phyloP scores from a whole-genome alignment of 2,888 invertebrate genomes.

The Lepidochrysops patricia region DNA sequence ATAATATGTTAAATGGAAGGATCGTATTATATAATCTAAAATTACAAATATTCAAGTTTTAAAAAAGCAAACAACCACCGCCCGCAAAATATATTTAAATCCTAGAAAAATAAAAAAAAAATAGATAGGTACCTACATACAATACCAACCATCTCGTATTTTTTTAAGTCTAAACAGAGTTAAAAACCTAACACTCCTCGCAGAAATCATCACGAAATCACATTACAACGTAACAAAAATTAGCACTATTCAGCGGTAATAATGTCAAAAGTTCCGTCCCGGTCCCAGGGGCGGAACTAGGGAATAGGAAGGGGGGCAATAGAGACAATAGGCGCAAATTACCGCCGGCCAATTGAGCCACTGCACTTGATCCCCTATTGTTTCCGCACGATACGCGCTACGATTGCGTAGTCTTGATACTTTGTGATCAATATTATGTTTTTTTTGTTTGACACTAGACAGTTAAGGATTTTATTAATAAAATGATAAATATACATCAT shows the following conservation, averaged over 20 bases:
- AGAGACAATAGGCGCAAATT: constrained; percentile 69
- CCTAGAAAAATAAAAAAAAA: no score
- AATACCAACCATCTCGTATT: no score
- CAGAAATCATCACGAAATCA: background rate
- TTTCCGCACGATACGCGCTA: constrained; percentile 51
- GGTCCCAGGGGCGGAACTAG: constrained; percentile 31
- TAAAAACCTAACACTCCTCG: background rate
- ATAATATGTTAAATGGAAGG: no score
- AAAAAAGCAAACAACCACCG: no score
- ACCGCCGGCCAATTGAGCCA: constrained; percentile 71
- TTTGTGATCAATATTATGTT: constrained; percentile 22
- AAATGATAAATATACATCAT: no score
- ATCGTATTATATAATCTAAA: no score
- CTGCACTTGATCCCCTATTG: constrained; percentile 68
- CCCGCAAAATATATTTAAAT: no score
- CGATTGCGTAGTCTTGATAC: constrained; percentile 39
- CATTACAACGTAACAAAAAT: background rate
- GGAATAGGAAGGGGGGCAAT: constrained; percentile 32
- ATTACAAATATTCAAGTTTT: no score
- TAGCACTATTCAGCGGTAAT: constrained; percentile 17
- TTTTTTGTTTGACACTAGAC: no score
- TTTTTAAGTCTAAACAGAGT: no score
- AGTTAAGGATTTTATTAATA: no score
- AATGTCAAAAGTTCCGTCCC: constrained; percentile 57
- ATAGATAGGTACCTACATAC: no score